These are phyloP conservation scores for Chirona hameri DNA, from an alignment of 2,888 invertebrate genomes.

Conservation along the genomic window DNA sequence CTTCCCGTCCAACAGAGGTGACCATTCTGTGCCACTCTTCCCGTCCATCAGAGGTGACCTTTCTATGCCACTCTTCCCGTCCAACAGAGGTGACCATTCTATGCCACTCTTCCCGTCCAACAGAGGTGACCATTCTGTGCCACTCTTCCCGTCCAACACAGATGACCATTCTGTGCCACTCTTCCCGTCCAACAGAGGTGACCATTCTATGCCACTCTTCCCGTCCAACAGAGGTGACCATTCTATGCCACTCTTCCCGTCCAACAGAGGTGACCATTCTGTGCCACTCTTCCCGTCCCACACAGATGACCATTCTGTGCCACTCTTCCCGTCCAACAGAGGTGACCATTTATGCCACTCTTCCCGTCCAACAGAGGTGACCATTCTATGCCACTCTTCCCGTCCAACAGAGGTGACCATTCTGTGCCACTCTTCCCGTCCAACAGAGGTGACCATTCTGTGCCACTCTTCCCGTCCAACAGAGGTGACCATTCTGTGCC, in stretches of 20 bases:
- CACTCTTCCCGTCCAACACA: slow-evolving; percentile 49
- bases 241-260: too few relatives aligned
- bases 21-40: too few relatives aligned
- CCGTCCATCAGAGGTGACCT: too few relatives aligned
- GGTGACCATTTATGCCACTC: background rate
- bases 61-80: slow-evolving; percentile 36
- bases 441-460: slow-evolving; percentile 65
- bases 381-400: too few relatives aligned
- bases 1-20: slow-evolving; percentile 54
- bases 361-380: slow-evolving; percentile 57
- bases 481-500: background rate
- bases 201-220: slow-evolving; percentile 29
- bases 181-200: too few relatives aligned
- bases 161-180: too few relatives aligned
- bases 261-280: background rate
- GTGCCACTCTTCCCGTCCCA: slow-evolving; percentile 36
- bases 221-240: slow-evolving; percentile 59
- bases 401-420: too few relatives aligned
- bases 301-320: too few relatives aligned
- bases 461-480: too few relatives aligned
- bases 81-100: slow-evolving; percentile 63
- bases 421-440: slow-evolving; percentile 36
- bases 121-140: background rate
- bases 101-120: too few relatives aligned
- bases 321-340: too few relatives aligned